These are phyloP conservation scores for Gryllus bimaculatus DNA, from an alignment of 1,140 invertebrate species.

Conservation along the genomic window DNA sequence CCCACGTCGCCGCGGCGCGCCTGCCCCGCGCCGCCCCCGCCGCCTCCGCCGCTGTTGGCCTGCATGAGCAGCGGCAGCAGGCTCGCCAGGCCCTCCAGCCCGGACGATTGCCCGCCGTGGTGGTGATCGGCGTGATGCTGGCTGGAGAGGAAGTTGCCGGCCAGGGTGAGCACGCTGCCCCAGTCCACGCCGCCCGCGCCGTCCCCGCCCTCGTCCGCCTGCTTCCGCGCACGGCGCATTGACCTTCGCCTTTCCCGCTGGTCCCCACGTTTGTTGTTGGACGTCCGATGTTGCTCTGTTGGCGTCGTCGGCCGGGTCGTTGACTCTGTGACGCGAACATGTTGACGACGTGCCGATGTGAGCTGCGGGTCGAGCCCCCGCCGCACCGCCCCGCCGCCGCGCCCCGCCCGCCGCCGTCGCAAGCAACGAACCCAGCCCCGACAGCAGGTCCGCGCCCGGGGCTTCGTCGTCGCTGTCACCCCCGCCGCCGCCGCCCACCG, in stretches of 20 bases:
- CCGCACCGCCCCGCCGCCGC: neutral
- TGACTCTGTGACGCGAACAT: slow-evolving; percentile 12
- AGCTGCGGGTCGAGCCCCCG: neutral
- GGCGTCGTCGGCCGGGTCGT: neutral
- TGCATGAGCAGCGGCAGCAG: slow-evolving; percentile 15
- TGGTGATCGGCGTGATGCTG: neutral
- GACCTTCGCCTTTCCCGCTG: neutral
- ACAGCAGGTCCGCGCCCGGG: slow-evolving; percentile 8
- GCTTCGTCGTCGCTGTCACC: neutral
- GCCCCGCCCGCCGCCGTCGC: neutral
- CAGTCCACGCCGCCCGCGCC: slow-evolving; percentile 10
- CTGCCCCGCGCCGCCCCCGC: neutral
- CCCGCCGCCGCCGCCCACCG: neutral
- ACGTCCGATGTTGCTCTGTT: slow-evolving; percentile 12
- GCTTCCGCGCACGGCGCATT: neutral
- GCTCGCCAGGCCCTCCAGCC: slow-evolving; percentile 14
- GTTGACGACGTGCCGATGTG: slow-evolving; percentile 11
- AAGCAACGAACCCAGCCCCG: slow-evolving; percentile 15
- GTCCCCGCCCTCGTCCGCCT: neutral
- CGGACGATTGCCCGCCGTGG: neutral
- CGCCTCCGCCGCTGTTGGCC: neutral
- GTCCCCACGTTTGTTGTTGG: slow-evolving; percentile 17
- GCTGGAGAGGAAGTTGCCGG: slow-evolving; percentile 9
- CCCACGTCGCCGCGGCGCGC: neutral
- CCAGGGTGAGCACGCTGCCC: slow-evolving; percentile 13